These are phyloP conservation scores for Neuroterus valhalla DNA, from an alignment of 1,140 invertebrate species.

Conservation along the genomic window DNA sequence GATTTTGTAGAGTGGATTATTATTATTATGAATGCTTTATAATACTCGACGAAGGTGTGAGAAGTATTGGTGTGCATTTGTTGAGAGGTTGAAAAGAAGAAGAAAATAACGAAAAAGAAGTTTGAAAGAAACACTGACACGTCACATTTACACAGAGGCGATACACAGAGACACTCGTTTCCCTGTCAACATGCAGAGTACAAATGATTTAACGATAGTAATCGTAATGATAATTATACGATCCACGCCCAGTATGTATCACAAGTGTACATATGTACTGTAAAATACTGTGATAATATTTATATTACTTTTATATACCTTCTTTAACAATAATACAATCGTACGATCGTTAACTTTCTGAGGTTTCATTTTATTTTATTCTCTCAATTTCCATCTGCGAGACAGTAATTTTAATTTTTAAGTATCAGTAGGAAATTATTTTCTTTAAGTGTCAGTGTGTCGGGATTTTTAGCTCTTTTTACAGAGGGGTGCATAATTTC, in stretches of 20 bases:
- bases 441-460: constrained; percentile 2
- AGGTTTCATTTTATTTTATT: constrained; percentile 18
- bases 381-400: background rate
- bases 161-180: constrained; percentile 43
- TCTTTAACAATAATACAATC: constrained; percentile 63
- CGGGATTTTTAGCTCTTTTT: too few relatives aligned
- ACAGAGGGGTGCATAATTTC: too few relatives aligned
- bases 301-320: constrained; percentile 67
- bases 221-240: constrained; percentile 55
- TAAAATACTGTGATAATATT: constrained; percentile 75
- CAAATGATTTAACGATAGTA: constrained; percentile 56
- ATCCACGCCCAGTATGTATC: constrained; percentile 62
- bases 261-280: constrained; percentile 72
- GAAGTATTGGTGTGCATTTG: constrained; percentile 17
- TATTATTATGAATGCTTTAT: constrained; percentile 22
- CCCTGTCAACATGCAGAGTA: constrained; percentile 60
- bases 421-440: background rate
- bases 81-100: constrained; percentile 25
- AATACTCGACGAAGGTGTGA: constrained; percentile 19
- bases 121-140: constrained; percentile 32
- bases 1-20: constrained; percentile 30
- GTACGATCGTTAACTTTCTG: constrained; percentile 51
- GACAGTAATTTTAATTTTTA: background rate
- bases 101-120: constrained; percentile 21
- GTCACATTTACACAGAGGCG: constrained; percentile 37